Percentiles rank a stretch among this genome's conserved stretches.
phyloP scores from a whole-genome alignment of 2,797 vertebrate species.

The Girardinus metallicus region DNA sequence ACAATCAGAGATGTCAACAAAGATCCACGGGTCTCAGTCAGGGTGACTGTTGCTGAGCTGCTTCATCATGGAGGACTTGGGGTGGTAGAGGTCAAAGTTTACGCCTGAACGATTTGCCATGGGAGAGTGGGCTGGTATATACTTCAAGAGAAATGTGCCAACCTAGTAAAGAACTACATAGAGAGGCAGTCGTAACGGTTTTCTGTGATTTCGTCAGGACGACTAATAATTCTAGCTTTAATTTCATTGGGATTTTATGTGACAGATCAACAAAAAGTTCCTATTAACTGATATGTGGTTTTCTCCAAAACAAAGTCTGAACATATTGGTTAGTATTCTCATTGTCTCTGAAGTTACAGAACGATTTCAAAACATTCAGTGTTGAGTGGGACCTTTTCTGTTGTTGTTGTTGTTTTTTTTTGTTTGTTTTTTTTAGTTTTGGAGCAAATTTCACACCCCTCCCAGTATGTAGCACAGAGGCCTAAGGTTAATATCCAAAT shows the following conservation, averaged over 20 bases:
- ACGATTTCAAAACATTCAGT: not conserved
- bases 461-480: conserved; percentile 16
- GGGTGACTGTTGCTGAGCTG: not conserved
- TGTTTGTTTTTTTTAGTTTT: not conserved
- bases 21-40: not conserved
- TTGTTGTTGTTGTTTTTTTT: too few species aligned
- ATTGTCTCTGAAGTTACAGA: not conserved
- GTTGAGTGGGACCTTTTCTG: not conserved
- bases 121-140: not conserved
- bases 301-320: not conserved
- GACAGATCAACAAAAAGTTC: not conserved
- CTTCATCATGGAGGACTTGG: not conserved
- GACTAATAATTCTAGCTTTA: not conserved
- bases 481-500: conserved; percentile 69
- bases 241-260: not conserved
- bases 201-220: not conserved
- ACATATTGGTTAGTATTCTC: not conserved
- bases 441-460: conserved; percentile 35
- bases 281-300: not conserved
- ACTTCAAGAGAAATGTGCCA: not conserved
- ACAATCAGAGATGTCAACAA: not conserved
- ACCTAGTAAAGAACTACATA: not conserved
- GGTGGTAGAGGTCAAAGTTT: not conserved
- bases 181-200: not conserved
- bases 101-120: not conserved